These are phyloP conservation scores for Pseudochirops cupreus DNA, from an alignment of 2,797 vertebrate species.

Conservation along the genomic window DNA sequence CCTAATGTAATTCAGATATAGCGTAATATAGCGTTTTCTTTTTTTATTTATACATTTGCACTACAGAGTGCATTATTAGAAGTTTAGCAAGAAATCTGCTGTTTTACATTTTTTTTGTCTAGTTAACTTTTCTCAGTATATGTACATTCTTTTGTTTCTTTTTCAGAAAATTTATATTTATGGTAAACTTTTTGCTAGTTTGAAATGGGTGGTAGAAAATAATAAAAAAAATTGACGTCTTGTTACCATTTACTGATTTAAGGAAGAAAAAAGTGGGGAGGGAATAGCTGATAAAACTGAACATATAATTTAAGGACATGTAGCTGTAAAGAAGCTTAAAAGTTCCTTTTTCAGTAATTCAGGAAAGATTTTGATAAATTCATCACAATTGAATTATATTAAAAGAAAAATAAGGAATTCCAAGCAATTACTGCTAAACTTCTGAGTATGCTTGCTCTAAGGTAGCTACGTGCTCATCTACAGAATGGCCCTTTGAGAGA, in stretches of 20 bases:
- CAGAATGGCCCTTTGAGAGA: background rate
- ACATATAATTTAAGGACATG: constrained; percentile 17
- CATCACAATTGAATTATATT: background rate
- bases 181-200: constrained; percentile 10
- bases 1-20: constrained; percentile 3
- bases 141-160: constrained; percentile 8
- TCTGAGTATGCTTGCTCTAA: background rate
- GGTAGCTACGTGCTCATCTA: no score
- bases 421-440: background rate
- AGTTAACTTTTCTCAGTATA: constrained; percentile 10
- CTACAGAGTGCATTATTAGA: background rate
- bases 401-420: constrained; percentile 4
- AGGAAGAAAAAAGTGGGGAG: background rate
- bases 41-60: constrained; percentile 7
- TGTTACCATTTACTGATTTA: constrained; percentile 13
- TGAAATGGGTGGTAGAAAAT: background rate
- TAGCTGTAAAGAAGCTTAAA: background rate
- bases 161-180: constrained; percentile 12
- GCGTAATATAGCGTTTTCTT: background rate
- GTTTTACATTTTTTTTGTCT: background rate
- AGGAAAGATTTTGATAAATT: background rate
- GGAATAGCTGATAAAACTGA: constrained; percentile 15
- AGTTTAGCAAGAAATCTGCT: constrained; percentile 11
- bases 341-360: constrained; percentile 24
- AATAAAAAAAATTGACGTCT: background rate